Percentiles rank a stretch among this genome's conserved stretches.
Evolutionary conservation across 2,888 invertebrate species (phyloP).

Genomic region (Synergus gifuensis): DNA sequence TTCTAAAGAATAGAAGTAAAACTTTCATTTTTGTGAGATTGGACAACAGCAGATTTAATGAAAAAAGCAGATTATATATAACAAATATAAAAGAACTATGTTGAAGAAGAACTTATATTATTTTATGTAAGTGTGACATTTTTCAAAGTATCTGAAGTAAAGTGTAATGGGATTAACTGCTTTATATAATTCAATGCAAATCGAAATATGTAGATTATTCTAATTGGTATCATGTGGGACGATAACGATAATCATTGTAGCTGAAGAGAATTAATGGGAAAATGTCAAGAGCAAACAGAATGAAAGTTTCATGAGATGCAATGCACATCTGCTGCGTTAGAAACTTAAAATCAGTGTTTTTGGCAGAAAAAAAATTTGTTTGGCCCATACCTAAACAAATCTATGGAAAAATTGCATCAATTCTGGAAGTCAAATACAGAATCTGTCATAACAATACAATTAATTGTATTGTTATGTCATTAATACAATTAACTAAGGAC

Average conservation of each 20-base stretch:
- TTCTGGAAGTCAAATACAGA: not conserved
- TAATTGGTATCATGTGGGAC: constrained; percentile 30
- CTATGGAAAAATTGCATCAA: not conserved
- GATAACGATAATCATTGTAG: not conserved
- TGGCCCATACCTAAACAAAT: not conserved
- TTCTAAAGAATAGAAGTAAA: too few relatives aligned
- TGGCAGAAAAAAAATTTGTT: not conserved
- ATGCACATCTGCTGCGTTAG: not conserved
- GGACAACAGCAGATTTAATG: too few relatives aligned
- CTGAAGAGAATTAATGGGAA: constrained; percentile 20
- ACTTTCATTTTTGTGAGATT: too few relatives aligned
- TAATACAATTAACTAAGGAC: too few relatives aligned
- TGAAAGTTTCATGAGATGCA: constrained; percentile 13
- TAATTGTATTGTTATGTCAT: too few relatives aligned
- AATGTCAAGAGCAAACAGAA: constrained; percentile 33
- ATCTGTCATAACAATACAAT: too few relatives aligned
- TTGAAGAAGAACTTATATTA: too few relatives aligned
- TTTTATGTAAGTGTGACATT: not conserved
- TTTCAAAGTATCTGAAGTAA: not conserved
- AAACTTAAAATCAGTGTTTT: not conserved
- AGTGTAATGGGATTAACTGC: not conserved
- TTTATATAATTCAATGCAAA: not conserved
- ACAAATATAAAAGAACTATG: too few relatives aligned
- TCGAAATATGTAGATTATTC: constrained; percentile 15
- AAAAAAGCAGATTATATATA: too few relatives aligned